A percentile compares a stretch with the other conserved stretches of the same genome.
Conservation (phyloP, 2,113 vertebrate genomes). For the Dipodomys stephensi region DNA sequence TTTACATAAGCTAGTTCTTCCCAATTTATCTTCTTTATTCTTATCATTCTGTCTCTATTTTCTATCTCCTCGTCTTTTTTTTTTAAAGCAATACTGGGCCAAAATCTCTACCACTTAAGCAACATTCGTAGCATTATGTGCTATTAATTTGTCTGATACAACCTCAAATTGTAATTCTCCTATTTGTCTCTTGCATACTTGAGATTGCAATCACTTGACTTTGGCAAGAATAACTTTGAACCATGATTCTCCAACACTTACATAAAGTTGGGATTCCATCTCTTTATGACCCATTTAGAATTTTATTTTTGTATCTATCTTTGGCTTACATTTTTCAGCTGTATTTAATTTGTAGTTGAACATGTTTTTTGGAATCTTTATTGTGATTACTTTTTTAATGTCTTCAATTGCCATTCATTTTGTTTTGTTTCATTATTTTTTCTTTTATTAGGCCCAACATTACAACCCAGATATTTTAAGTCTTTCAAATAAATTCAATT, state of each 20-base stretch:
- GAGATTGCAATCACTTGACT: too few relatives aligned
- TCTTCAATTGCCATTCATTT: background rate
- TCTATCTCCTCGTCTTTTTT: background rate
- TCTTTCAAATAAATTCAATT: background rate
- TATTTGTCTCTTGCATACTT: background rate
- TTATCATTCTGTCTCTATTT: background rate
- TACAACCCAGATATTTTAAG: conserved; percentile 3
- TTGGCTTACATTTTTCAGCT: conserved; percentile 17
- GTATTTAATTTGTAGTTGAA: background rate
- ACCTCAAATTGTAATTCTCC: background rate
- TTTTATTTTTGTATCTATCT: background rate
- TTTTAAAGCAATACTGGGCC: too few relatives aligned
- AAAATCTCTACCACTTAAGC: too few relatives aligned
- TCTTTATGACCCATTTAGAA: background rate
- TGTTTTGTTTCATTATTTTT: background rate
- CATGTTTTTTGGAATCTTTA: background rate
- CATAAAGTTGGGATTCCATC: background rate
- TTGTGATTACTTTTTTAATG: background rate
- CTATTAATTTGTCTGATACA: too few relatives aligned
- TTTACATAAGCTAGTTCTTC: background rate
- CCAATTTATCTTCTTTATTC: background rate
- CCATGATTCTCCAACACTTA: background rate
- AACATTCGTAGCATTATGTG: too few relatives aligned
- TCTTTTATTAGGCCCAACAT: background rate
- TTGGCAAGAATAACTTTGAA: too few relatives aligned